phyloP scores from a whole-genome alignment of 92 coral and sea anemone genomes.

The Phenganax marumi region DNA sequence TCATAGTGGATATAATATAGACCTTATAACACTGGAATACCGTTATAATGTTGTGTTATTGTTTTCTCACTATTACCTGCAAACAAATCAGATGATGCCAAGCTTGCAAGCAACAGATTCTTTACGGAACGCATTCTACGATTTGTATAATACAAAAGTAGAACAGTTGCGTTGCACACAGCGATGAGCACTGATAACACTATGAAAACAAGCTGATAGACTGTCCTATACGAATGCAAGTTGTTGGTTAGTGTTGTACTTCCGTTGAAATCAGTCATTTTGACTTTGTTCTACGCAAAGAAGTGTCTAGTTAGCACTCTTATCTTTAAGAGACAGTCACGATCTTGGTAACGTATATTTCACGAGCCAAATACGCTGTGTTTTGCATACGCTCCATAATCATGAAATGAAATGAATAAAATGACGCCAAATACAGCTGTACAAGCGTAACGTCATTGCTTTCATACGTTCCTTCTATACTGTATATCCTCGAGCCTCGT shows the following conservation, averaged over 20 bases:
- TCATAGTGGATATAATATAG: no score
- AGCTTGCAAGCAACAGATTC: conserved; percentile 29
- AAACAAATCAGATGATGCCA: conserved; percentile 19
- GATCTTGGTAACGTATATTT: not conserved
- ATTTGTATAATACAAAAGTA: conserved; percentile 10
- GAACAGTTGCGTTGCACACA: conserved; percentile 12
- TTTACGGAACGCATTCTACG: conserved; percentile 13
- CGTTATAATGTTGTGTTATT: no score
- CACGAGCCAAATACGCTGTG: not conserved
- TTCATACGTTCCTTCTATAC: not conserved
- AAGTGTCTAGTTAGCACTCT: not conserved
- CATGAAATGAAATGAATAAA: not conserved
- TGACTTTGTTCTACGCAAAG: not conserved
- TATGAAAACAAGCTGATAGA: not conserved
- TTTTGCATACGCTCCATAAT: not conserved
- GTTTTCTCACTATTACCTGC: not conserved
- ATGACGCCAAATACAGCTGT: not conserved
- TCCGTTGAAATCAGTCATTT: not conserved
- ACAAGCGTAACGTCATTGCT: conserved; percentile 10
- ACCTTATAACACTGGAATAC: no score
- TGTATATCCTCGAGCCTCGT: not conserved
- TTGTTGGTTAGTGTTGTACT: not conserved
- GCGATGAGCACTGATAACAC: conserved; percentile 18
- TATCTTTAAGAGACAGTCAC: not conserved
- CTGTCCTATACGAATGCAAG: not conserved